Evolutionary conservation across 2,888 invertebrate species (phyloP).

Genomic region (Boloria selene): DNA sequence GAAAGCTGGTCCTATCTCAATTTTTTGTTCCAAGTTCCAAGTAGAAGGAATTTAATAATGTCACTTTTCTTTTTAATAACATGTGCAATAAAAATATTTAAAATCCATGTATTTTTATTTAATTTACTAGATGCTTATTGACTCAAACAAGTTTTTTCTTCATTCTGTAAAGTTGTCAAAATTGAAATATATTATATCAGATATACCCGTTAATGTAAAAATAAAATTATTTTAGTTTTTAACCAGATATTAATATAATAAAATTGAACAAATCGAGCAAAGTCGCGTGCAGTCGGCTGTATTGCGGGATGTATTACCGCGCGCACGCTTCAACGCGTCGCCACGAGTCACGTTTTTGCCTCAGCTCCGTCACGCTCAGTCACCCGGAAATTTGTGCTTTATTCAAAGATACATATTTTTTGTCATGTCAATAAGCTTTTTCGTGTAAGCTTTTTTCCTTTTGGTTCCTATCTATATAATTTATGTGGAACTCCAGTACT

Average conservation of each 20-base stretch:
- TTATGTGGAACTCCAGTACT: no score
- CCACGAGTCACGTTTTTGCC: conserved; percentile 22
- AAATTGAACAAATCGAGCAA: neutral
- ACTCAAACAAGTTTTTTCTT: no score
- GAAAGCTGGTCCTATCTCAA: no score
- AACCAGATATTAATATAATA: neutral
- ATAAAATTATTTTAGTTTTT: neutral
- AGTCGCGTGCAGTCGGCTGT: neutral
- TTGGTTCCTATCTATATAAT: neutral
- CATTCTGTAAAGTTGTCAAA: no score
- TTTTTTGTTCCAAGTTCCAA: no score
- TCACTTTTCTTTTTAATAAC: no score
- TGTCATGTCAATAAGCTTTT: conserved; percentile 18
- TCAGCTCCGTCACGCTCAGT: conserved; percentile 15
- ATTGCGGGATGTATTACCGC: conserved; percentile 11
- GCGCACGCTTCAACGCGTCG: conserved; percentile 16
- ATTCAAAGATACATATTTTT: conserved; percentile 19
- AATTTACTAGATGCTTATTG: no score
- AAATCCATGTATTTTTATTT: no score
- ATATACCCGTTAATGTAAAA: no score
- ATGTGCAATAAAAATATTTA: no score
- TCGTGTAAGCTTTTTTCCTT: conserved; percentile 3
- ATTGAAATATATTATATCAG: no score
- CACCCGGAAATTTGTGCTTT: conserved; percentile 21
- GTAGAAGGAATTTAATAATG: no score